Percentiles rank a stretch among this genome's conserved stretches.
These are phyloP conservation scores for Galago senegalensis DNA, from an alignment of 2,797 vertebrate species.

Conservation along the genomic window DNA sequence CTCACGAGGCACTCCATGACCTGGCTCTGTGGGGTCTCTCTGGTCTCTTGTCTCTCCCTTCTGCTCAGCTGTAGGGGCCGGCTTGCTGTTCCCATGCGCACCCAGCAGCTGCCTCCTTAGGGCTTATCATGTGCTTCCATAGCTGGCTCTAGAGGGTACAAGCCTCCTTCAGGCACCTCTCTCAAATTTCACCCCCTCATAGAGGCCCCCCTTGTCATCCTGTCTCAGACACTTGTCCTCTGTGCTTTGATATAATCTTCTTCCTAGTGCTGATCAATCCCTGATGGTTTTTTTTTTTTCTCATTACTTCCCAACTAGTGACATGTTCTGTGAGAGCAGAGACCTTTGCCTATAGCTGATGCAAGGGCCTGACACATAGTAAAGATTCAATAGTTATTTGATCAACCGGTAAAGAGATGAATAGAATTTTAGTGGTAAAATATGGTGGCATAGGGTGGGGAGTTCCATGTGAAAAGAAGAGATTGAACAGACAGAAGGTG, in stretches of 20 bases:
- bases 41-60: background rate
- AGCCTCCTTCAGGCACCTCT: background rate
- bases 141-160: background rate
- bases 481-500: background rate
- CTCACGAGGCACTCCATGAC: background rate
- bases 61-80: background rate
- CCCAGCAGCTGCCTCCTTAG: background rate
- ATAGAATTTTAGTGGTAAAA: background rate
- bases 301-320: background rate
- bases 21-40: background rate
- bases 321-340: background rate
- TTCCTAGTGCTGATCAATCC: background rate
- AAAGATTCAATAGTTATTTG: slow-evolving; percentile 9
- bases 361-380: background rate
- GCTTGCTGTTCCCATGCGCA: background rate
- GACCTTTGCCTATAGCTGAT: background rate
- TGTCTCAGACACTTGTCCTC: background rate
- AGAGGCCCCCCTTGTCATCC: background rate
- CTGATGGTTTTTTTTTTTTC: background rate
- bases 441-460: background rate
- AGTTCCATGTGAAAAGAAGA: background rate
- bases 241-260: background rate
- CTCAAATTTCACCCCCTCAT: background rate
- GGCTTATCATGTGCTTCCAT: background rate
- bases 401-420: background rate